Conservation (phyloP, 2,797 vertebrate genomes). For the Anabacerthia variegaticeps region DNA sequence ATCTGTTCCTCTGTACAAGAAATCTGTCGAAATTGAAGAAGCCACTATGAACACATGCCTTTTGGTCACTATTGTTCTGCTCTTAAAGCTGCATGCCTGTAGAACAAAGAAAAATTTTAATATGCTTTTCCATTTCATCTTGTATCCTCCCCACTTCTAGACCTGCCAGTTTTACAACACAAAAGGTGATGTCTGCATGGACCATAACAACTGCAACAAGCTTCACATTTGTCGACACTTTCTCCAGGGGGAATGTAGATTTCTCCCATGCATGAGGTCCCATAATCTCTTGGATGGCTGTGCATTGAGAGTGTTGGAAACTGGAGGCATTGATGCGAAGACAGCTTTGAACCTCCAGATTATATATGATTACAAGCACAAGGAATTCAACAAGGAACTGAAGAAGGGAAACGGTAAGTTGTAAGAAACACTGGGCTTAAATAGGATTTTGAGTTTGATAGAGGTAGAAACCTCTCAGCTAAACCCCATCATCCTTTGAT, state of each 20-base stretch:
- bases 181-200: slow-evolving; percentile 76
- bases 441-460: background rate
- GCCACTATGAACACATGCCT: background rate
- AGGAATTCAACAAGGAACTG: background rate
- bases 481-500: background rate
- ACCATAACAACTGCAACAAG: slow-evolving; percentile 76
- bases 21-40: background rate
- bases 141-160: slow-evolving; percentile 58
- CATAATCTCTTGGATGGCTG: slow-evolving; percentile 74
- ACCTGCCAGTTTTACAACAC: slow-evolving; percentile 86
- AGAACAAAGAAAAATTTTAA: background rate
- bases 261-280: slow-evolving; percentile 74
- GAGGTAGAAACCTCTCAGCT: background rate
- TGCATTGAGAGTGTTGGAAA: slow-evolving; percentile 60
- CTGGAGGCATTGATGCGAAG: slow-evolving; percentile 69
- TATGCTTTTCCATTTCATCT: background rate
- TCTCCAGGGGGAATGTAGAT: slow-evolving; percentile 81
- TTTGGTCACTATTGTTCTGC: background rate
- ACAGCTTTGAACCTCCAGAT: slow-evolving; percentile 72
- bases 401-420: slow-evolving; percentile 43
- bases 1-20: background rate
- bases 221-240: slow-evolving; percentile 88
- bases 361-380: slow-evolving; percentile 56
- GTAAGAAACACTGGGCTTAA: background rate
- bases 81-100: background rate